phyloP scores from a whole-genome alignment of 1,140 invertebrate species.

The Schlechtendalia chinensis region DNA sequence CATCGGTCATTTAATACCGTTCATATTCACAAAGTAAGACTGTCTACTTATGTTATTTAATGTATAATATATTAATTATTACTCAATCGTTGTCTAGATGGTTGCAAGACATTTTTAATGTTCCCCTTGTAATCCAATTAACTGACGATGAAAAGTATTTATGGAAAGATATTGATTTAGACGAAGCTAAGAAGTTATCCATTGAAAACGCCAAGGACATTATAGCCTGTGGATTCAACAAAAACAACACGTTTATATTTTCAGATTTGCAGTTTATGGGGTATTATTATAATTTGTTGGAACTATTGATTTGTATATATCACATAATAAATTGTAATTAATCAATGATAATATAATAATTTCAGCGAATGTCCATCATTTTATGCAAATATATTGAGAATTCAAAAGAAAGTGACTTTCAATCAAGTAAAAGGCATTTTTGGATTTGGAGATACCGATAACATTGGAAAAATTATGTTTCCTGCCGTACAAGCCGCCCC shows the following conservation, averaged over 20 bases:
- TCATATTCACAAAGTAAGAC: slow-evolving; percentile 88
- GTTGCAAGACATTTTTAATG: slow-evolving; percentile 96
- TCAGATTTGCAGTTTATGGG: slow-evolving; percentile 93
- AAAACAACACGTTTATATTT: slow-evolving; percentile 96
- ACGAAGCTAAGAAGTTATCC: slow-evolving; percentile 82
- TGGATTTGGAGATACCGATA: slow-evolving; percentile 93
- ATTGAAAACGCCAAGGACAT: slow-evolving; percentile 96
- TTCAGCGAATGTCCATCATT: slow-evolving; percentile 78
- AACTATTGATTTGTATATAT: too few species aligned
- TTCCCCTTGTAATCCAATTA: slow-evolving; percentile 93
- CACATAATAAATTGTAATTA: too few species aligned
- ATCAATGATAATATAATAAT: slow-evolving; percentile 9
- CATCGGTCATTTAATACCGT: slow-evolving; percentile 95
- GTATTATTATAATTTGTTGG: too few species aligned
- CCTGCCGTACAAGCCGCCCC: slow-evolving; percentile 96
- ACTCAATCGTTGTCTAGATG: slow-evolving; percentile 66
- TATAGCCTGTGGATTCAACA: slow-evolving; percentile 95
- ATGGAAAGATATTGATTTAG: slow-evolving; percentile 93
- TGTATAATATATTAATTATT: not conserved
- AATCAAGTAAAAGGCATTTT: slow-evolving; percentile 97
- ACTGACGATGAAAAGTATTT: slow-evolving; percentile 99
- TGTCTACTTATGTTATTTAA: not conserved
- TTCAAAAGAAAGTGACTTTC: slow-evolving; percentile 91
- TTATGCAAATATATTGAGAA: slow-evolving; percentile 87
- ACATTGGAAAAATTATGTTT: slow-evolving; percentile 96